phyloP scores from a whole-genome alignment of 1,140 invertebrate genomes.

The Orussus abietinus region DNA sequence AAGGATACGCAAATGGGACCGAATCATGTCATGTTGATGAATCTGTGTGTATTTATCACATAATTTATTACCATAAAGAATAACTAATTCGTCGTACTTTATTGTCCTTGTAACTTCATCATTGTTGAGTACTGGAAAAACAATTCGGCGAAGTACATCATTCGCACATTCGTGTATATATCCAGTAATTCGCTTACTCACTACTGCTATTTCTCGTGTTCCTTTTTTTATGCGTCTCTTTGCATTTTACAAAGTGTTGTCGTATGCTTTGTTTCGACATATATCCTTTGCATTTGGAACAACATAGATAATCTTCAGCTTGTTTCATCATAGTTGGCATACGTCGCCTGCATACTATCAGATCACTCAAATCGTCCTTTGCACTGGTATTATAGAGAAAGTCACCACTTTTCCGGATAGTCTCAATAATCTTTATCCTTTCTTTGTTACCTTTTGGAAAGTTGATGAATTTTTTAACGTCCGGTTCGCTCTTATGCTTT shows the following conservation, averaged over 20 bases:
- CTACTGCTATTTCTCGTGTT: background rate
- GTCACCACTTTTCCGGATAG: slow-evolving; percentile 12
- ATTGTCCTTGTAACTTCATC: slow-evolving; percentile 17
- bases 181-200: slow-evolving; percentile 9
- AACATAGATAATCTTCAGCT: slow-evolving; percentile 10
- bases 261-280: slow-evolving; percentile 6
- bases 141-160: slow-evolving; percentile 11
- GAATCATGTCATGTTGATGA: slow-evolving; percentile 19
- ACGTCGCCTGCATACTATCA: slow-evolving; percentile 13
- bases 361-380: slow-evolving; percentile 7
- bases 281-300: slow-evolving; percentile 10
- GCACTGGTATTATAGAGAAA: slow-evolving; percentile 12
- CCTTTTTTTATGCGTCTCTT: background rate
- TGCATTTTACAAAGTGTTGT: slow-evolving; percentile 2
- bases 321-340: slow-evolving; percentile 5
- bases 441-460: slow-evolving; percentile 5
- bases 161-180: slow-evolving; percentile 14
- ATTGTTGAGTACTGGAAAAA: slow-evolving; percentile 19
- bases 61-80: slow-evolving; percentile 24
- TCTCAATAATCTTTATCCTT: slow-evolving; percentile 12
- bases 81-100: slow-evolving; percentile 21
- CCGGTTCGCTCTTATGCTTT: slow-evolving; percentile 11
- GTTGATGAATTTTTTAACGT: slow-evolving; percentile 13
- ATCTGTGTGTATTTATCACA: slow-evolving; percentile 20
- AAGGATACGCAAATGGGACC: slow-evolving; percentile 18